A percentile compares a stretch with the other conserved stretches of the same genome.
phyloP scores from a whole-genome alignment of 2,888 invertebrate genomes.

The Ectemnius lituratus region DNA sequence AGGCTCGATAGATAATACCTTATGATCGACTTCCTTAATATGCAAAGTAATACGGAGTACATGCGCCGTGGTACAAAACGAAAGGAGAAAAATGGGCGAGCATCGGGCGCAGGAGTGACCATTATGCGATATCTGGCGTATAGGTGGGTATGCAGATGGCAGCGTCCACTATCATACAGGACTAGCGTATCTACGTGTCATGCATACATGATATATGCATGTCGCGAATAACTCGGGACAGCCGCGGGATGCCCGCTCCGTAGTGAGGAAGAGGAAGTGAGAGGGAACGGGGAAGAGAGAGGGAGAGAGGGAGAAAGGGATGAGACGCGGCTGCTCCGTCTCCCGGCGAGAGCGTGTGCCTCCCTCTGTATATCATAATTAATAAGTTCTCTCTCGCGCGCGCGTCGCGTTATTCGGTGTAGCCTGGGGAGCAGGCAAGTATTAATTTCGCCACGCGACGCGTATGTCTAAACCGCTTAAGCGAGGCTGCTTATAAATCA shows the following conservation, averaged over 20 bases:
- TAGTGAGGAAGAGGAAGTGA: conserved; percentile 28
- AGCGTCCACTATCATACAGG: conserved; percentile 31
- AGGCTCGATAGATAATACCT: conserved; percentile 12
- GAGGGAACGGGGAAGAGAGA: too few relatives aligned
- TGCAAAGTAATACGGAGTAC: conserved; percentile 36
- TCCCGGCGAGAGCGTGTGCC: neutral
- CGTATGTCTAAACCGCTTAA: conserved; percentile 30
- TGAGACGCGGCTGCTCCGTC: too few relatives aligned
- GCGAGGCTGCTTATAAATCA: conserved; percentile 31
- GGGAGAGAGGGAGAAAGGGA: too few relatives aligned
- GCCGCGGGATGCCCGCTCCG: conserved; percentile 12
- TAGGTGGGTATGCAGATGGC: conserved; percentile 34
- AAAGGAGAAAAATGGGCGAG: conserved; percentile 38
- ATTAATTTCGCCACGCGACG: conserved; percentile 43
- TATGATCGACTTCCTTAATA: conserved; percentile 33
- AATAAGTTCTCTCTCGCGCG: conserved; percentile 39
- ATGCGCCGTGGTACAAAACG: conserved; percentile 44
- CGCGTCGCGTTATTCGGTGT: conserved; percentile 19
- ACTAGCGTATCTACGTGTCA: conserved; percentile 36
- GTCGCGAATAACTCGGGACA: conserved; percentile 43
- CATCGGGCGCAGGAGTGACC: conserved; percentile 38
- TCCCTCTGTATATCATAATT: conserved; percentile 28
- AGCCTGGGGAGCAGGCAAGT: conserved; percentile 6
- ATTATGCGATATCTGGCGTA: conserved; percentile 27
- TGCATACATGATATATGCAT: conserved; percentile 54